phyloP scores from a whole-genome alignment of 2,797 vertebrate species.

The Diplodus sargus region DNA sequence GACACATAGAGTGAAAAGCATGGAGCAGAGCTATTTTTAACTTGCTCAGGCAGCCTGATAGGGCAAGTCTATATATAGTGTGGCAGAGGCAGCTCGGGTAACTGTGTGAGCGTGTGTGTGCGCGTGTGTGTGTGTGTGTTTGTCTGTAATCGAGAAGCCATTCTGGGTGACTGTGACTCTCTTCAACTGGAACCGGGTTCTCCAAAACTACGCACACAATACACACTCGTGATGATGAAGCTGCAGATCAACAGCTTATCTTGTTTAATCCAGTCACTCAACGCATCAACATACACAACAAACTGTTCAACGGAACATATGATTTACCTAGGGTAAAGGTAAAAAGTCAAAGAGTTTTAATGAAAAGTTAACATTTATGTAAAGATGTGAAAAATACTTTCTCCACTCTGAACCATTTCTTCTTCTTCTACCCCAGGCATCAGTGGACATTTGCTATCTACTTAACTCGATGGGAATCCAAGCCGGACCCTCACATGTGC shows the following conservation, averaged over 20 bases:
- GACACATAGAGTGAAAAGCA: slow-evolving; percentile 36
- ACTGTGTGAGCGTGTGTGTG: slow-evolving; percentile 31
- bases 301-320: not conserved
- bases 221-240: slow-evolving; percentile 13
- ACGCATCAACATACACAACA: not conserved
- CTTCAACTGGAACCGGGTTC: slow-evolving; percentile 57
- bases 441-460: not conserved
- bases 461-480: not conserved
- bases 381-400: not conserved
- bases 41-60: slow-evolving; percentile 69
- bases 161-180: slow-evolving; percentile 50
- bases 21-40: slow-evolving; percentile 83
- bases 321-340: not conserved
- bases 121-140: not conserved
- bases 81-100: slow-evolving; percentile 63
- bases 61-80: slow-evolving; percentile 81
- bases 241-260: slow-evolving; percentile 31
- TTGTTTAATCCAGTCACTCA: slow-evolving; percentile 41
- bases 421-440: not conserved
- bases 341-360: not conserved
- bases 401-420: not conserved
- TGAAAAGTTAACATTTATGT: not conserved
- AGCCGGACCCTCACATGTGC: slow-evolving; percentile 1
- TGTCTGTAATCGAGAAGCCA: slow-evolving; percentile 50
- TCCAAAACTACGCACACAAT: slow-evolving; percentile 39